These are phyloP conservation scores for Morpho achilles DNA, from an alignment of 2,888 invertebrate species.

Conservation along the genomic window DNA sequence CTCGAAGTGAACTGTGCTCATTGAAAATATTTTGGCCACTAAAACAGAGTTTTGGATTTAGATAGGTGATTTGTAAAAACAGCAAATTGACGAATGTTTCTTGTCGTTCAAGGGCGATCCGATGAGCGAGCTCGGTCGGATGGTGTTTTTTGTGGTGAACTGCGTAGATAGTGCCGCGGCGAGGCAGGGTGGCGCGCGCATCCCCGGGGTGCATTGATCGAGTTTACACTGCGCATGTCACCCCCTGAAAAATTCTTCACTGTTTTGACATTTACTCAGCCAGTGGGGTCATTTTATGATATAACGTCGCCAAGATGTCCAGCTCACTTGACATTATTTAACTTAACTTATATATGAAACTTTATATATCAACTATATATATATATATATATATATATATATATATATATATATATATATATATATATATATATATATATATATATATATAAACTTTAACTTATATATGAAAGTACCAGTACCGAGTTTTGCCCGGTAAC, in stretches of 20 bases:
- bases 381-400: no score
- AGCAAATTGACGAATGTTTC: conserved; percentile 37
- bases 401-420: no score
- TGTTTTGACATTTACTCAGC: conserved; percentile 60
- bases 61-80: conserved; percentile 23
- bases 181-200: conserved; percentile 70
- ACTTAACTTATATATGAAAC: not conserved
- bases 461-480: no score
- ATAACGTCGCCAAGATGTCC: conserved; percentile 23
- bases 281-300: conserved; percentile 29
- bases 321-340: conserved; percentile 31
- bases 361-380: no score
- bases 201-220: conserved; percentile 71
- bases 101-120: conserved; percentile 53
- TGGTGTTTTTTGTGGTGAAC: conserved; percentile 65
- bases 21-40: conserved; percentile 39
- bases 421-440: no score
- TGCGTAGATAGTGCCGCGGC: conserved; percentile 61
- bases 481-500: no score
- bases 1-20: conserved; percentile 34
- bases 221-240: conserved; percentile 65
- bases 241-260: conserved; percentile 43
- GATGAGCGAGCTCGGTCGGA: conserved; percentile 44
- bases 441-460: no score
- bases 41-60: conserved; percentile 29